Percentiles rank a stretch among this genome's conserved stretches.
phyloP scores from a whole-genome alignment of 1,140 invertebrate species.

The Rhopalosiphum padi region DNA sequence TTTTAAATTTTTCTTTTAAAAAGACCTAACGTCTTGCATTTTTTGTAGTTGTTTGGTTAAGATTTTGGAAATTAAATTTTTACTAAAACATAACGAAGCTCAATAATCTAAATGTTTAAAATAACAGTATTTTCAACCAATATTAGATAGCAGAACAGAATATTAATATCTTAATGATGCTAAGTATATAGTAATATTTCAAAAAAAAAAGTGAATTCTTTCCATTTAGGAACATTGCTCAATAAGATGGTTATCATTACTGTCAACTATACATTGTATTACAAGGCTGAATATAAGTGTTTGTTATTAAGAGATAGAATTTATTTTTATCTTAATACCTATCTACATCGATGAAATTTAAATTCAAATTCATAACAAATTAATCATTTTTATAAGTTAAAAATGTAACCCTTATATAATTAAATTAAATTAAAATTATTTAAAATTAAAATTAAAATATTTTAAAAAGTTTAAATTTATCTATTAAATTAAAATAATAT shows the following conservation, averaged over 20 bases:
- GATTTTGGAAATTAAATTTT: not conserved
- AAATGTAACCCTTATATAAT: not conserved
- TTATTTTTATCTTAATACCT: not conserved
- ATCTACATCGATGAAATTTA: not conserved
- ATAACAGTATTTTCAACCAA: not conserved
- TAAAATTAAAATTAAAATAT: too few species aligned
- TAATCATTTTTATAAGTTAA: not conserved
- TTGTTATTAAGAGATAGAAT: not conserved
- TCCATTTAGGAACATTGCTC: not conserved
- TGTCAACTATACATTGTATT: conserved; percentile 10
- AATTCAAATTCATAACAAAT: not conserved
- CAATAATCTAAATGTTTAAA: not conserved
- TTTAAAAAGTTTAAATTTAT: too few species aligned
- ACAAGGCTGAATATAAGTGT: not conserved
- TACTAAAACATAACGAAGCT: not conserved
- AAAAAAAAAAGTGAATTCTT: not conserved
- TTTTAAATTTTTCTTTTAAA: too few species aligned
- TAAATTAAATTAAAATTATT: too few species aligned
- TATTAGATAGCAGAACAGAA: not conserved
- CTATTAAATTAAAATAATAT: not conserved
- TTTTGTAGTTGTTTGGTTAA: not conserved
- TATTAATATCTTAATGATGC: not conserved
- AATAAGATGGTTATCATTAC: not conserved
- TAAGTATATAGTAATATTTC: not conserved
- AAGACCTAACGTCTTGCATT: not conserved